These are phyloP conservation scores for Climacteris rufus DNA, from an alignment of 2,113 vertebrate species.

Conservation along the genomic window DNA sequence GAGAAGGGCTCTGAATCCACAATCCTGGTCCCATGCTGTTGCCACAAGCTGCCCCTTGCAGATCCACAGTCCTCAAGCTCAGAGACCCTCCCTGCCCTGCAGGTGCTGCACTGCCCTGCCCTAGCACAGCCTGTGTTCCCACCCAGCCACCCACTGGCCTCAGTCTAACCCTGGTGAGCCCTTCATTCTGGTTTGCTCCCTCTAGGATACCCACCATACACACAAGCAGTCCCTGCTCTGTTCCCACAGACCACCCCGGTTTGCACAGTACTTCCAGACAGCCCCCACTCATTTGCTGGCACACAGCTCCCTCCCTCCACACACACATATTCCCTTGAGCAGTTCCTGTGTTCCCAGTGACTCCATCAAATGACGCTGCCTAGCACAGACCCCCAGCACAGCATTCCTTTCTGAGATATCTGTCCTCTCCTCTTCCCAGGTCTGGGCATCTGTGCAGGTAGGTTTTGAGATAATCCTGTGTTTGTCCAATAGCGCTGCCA, in stretches of 20 bases:
- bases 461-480: background rate
- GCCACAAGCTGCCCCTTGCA: too few relatives aligned
- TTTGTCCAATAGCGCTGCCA: background rate
- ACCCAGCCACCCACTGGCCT: too few relatives aligned
- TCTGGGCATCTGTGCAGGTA: background rate
- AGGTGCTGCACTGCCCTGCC: too few relatives aligned
- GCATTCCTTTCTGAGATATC: background rate
- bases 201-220: background rate
- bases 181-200: background rate
- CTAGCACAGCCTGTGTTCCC: too few relatives aligned
- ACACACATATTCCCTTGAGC: fast-evolving
- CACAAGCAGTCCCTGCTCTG: background rate
- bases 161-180: too few relatives aligned
- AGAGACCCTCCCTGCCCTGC: too few relatives aligned
- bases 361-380: background rate
- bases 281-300: background rate
- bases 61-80: too few relatives aligned
- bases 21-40: too few relatives aligned
- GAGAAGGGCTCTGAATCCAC: background rate
- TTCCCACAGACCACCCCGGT: background rate
- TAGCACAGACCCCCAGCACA: background rate
- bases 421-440: background rate
- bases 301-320: background rate
- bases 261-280: background rate
- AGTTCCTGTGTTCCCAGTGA: background rate